A percentile compares a stretch with the other conserved stretches of the same genome.
Conservation (phyloP, 2,888 invertebrate genomes). For the Mimachlamys varia region DNA sequence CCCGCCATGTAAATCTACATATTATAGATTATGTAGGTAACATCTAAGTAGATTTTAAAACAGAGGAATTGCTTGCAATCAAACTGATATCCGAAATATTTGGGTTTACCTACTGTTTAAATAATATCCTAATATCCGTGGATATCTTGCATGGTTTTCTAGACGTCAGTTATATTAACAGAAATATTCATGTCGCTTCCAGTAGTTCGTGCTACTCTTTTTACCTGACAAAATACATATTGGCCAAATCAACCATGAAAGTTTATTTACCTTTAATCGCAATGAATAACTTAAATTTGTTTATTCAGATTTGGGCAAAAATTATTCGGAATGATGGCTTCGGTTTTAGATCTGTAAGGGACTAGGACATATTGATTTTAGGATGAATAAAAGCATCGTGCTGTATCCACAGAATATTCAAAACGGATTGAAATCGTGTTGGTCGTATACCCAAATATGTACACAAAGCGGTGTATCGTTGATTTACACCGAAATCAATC, state of each 20-base stretch:
- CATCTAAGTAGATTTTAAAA: too few species aligned
- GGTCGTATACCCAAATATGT: too few species aligned
- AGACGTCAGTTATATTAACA: too few species aligned
- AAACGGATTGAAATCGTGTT: neutral
- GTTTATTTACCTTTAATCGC: neutral
- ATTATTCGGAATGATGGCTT: neutral
- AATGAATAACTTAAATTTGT: slow-evolving; percentile 17
- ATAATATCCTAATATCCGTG: too few species aligned
- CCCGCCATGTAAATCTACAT: too few species aligned
- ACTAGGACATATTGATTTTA: neutral
- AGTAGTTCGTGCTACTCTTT: too few species aligned
- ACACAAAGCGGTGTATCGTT: neutral
- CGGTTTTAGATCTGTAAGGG: neutral
- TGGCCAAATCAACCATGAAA: neutral
- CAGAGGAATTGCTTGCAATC: too few species aligned
- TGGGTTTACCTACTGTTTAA: too few species aligned
- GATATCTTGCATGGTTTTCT: too few species aligned
- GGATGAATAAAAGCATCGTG: neutral
- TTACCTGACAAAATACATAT: neutral
- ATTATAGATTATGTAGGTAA: too few species aligned
- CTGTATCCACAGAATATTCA: neutral
- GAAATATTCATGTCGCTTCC: too few species aligned
- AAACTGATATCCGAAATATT: too few species aligned
- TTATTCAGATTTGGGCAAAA: neutral
- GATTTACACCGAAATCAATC: neutral